Evolutionary conservation across 2,113 vertebrate genomes (phyloP), one percentile per base, ranked within the genome.

Genomic region (Eubucco bourcierii): DNA sequence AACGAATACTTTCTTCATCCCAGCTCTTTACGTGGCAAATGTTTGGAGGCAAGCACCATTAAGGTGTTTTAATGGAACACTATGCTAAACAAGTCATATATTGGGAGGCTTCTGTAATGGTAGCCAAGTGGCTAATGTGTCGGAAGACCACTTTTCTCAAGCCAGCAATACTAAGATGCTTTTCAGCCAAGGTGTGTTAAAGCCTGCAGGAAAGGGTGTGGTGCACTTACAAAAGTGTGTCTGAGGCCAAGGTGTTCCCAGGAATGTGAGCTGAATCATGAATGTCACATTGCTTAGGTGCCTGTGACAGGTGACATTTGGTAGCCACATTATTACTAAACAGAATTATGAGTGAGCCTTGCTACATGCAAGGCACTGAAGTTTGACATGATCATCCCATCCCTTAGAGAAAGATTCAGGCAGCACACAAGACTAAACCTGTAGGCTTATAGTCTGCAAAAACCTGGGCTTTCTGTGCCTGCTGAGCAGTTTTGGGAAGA

Each of bases 141-240:
- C 0, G 0, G 34, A 65, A 60, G 74, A 89, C 72, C 81, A 90
- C 72, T 91, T 71, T 76, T 85, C 60, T 85, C 60, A 77, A 63
- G 58, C 18, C 33, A 53, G 39, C 59, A 61, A 17, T n/a, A 41
- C 44, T 71, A 33, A 72, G 39, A 55, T 76, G 34, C 83, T 86
- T 84, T 91, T 60, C 65, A 90, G 76, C 52, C 65, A 52, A 89
- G 72, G 47, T 87, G 53, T 61, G 75, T 77, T 80, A 60, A 85
- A 80, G 33, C 75, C 92, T 85, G 65, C 58, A 75, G 70, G 72
- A 91, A 73, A 78, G 76, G 96, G 89, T 72, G 95, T 74, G 93
- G 89, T 78, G 9, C 1, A 0, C n/a, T 71, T 82, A 68, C 76
- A 72, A 16, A 90, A 90, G 87, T 21, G 63, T 90, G 79, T 87